These are phyloP conservation scores for Pseudococcus jackbeardsleyi DNA, from an alignment of 2,888 invertebrate genomes.

Conservation along the genomic window DNA sequence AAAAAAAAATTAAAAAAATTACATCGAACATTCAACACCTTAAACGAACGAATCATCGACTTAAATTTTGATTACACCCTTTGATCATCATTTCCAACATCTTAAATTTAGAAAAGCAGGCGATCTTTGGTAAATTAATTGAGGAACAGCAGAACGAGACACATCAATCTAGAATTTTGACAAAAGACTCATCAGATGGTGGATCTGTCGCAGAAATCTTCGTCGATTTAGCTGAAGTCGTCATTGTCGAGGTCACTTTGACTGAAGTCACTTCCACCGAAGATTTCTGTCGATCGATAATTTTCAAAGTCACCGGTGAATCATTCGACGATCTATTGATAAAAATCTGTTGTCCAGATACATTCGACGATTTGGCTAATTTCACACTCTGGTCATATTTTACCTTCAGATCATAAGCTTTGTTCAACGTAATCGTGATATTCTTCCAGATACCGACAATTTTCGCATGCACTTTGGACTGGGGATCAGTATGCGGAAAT, in stretches of 20 bases:
- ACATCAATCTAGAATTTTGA: not conserved
- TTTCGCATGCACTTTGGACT: not conserved
- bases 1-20: not conserved
- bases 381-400: not conserved
- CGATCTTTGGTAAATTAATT: not conserved
- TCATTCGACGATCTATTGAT: not conserved
- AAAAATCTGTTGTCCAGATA: not conserved
- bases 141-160: not conserved
- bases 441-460: conserved; percentile 16
- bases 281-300: not conserved
- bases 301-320: not conserved
- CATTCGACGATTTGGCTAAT: not conserved
- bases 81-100: not conserved
- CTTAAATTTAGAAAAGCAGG: not conserved
- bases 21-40: not conserved
- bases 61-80: not conserved
- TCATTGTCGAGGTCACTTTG: not conserved
- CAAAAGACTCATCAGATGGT: not conserved
- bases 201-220: not conserved
- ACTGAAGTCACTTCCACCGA: not conserved
- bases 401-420: not conserved
- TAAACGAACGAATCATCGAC: not conserved
- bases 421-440: not conserved
- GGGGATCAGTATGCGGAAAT: not conserved
- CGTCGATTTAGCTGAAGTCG: not conserved